A percentile compares a stretch with the other conserved stretches of the same genome.
Conservation (phyloP, 2,888 invertebrate species). For the Apomyelois bistriatella region DNA sequence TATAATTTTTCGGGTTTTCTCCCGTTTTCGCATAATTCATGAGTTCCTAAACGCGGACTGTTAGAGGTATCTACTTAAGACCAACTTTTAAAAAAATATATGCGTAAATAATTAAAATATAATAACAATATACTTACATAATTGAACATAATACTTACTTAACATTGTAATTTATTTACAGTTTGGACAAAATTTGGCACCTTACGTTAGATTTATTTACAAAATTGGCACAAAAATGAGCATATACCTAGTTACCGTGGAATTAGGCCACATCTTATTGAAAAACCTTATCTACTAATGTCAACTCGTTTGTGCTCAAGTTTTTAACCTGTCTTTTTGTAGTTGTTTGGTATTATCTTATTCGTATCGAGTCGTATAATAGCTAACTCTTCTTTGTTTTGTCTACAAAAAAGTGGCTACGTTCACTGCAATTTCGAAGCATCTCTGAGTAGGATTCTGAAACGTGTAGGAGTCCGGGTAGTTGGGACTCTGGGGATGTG, state of each 20-base stretch:
- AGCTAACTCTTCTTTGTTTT: too few species aligned
- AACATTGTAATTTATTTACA: conserved; percentile 18
- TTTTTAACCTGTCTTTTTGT: background rate
- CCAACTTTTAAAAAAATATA: background rate
- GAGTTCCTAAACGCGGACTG: too few species aligned
- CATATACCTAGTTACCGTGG: conserved; percentile 29
- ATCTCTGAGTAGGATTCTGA: too few species aligned
- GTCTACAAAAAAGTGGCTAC: too few species aligned
- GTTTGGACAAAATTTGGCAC: conserved; percentile 44
- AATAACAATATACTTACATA: background rate
- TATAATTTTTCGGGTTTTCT: too few species aligned
- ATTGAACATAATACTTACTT: background rate
- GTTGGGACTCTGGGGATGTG: too few species aligned
- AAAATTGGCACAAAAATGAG: conserved; percentile 42
- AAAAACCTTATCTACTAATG: conserved; percentile 14
- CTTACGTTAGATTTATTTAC: conserved; percentile 29
- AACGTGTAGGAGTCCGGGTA: too few species aligned
- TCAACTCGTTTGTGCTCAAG: background rate
- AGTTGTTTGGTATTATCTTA: background rate
- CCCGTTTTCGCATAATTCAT: too few species aligned
- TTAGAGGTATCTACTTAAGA: background rate
- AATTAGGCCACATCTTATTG: conserved; percentile 32
- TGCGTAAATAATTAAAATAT: background rate
- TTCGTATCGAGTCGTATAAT: too few species aligned
- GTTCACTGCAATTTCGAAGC: too few species aligned